Conservation (phyloP, 2,113 vertebrate genomes). For the Oxygymnocypris stewartii region DNA sequence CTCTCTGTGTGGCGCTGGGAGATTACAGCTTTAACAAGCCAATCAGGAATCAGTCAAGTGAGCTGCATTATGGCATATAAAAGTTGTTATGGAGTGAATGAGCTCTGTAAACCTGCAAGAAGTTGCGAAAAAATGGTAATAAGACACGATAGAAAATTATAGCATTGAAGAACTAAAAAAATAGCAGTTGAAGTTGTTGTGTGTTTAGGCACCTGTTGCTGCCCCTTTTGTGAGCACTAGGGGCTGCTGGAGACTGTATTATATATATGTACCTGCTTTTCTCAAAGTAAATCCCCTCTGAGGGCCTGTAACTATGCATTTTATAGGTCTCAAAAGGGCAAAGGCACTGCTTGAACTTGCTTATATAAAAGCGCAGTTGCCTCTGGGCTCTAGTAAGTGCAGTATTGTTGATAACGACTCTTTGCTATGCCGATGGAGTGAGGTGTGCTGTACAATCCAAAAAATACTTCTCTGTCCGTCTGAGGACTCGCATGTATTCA, state of each 20-base stretch:
- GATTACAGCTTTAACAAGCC: conserved; percentile 73
- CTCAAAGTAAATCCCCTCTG: background rate
- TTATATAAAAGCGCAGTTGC: conserved; percentile 49
- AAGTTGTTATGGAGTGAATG: background rate
- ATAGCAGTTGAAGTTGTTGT: background rate
- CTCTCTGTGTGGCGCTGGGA: conserved; percentile 70
- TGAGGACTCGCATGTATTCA: background rate
- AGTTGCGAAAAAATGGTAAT: background rate
- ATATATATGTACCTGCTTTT: conserved; percentile 22
- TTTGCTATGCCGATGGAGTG: conserved; percentile 11
- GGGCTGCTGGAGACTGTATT: conserved; percentile 52
- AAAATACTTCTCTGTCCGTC: background rate
- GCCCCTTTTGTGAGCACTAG: conserved; percentile 42
- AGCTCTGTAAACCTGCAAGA: background rate
- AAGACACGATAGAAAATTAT: background rate
- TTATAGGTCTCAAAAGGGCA: conserved; percentile 50
- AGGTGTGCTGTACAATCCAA: background rate
- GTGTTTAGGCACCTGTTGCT: conserved; percentile 35
- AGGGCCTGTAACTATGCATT: conserved; percentile 19
- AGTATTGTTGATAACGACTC: conserved; percentile 16
- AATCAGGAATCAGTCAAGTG: conserved; percentile 70
- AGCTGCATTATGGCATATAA: conserved; percentile 27
- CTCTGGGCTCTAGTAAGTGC: conserved; percentile 28
- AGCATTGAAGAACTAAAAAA: background rate
- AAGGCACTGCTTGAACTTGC: conserved; percentile 51